Base-by-base conservation (phyloP, 2,797 vertebrate genomes). In the Pachyuromys duprasi region DNA sequence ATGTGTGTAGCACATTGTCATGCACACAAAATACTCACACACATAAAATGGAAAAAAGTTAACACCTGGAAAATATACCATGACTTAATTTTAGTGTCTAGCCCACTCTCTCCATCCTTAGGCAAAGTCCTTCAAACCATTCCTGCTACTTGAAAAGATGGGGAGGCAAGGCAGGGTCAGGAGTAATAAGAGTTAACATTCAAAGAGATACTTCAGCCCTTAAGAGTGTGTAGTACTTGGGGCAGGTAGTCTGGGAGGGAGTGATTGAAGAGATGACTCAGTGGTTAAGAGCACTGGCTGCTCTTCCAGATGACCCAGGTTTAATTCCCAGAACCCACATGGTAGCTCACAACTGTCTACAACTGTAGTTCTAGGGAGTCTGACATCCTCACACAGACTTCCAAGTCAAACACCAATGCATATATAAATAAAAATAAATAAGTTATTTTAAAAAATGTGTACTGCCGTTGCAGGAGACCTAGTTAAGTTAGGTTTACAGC, bases 71-170 rank as follows among this genome's bases (percentile, higher is more conserved):
- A 49, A 83, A 33, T 45, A n/a, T 62, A 18, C 24, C 18, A 76
- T 88, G 89, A 72, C 8, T 95, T 95, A 31, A 0, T 28, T 55
- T 76, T 42, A 81, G 62, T 92, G 42, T 94, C 93, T 83, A 26
- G 87, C 57, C 70, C 89, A 76, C 24, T 42, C 26, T 84, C 74
- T 39, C 92, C 12, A 26, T 55, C 91, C 94, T 89, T 55, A 95
- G 86, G 42, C 92, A 45, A 78, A 89, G 94, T 87, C 28, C 63
- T 95, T 31, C 74, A 92, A 94, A 63, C 20, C n/a, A 31, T 94
- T 92, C 63, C 76, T 62, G 36, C 45, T 18, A 17, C 24, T 18
- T 18, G 17, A n/a, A 88, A 42, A 55, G 70, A 70, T 42, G 11
- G 14, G n/a, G n/a, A 60, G 28, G 62, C 28, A 78, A 81, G 72